A percentile compares a stretch with the other conserved stretches of the same genome.
Evolutionary conservation across 2,113 vertebrate genomes (phyloP).

Genomic region (Bufo bufo): DNA sequence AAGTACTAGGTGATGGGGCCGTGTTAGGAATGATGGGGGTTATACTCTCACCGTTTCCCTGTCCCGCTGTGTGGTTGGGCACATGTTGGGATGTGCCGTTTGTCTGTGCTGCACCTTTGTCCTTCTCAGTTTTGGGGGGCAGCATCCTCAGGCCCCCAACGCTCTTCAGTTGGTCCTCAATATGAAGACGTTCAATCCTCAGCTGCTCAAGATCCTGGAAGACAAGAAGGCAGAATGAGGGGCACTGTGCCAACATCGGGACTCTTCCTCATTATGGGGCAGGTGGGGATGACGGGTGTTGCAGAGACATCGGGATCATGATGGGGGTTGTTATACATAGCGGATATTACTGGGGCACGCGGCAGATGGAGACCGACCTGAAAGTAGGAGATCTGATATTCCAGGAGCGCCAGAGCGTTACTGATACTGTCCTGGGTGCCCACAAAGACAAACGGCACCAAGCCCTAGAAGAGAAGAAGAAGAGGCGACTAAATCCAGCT

Average conservation of each 20-base stretch:
- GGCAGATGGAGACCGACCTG: constrained; percentile 72
- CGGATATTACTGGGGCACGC: too few species aligned
- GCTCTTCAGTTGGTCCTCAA: constrained; percentile 90
- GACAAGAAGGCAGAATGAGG: too few species aligned
- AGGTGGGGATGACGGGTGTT: too few species aligned
- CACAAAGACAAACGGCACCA: constrained; percentile 92
- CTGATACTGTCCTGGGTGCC: constrained; percentile 93
- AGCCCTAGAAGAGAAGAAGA: constrained; percentile 71
- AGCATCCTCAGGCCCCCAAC: constrained; percentile 84
- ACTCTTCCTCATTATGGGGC: too few species aligned
- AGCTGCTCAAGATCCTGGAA: constrained; percentile 88
- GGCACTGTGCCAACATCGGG: too few species aligned
- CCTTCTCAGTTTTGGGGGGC: constrained; percentile 72
- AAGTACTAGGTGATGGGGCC: accelerated
- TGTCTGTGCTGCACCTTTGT: constrained; percentile 78
- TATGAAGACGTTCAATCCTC: constrained; percentile 85
- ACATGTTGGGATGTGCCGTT: constrained; percentile 85
- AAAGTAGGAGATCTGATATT: constrained; percentile 90
- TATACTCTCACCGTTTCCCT: constrained; percentile 76
- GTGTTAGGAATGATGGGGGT: constrained; percentile 68
- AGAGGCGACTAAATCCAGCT: background rate
- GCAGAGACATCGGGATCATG: background rate
- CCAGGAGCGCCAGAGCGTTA: constrained; percentile 88
- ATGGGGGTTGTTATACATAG: background rate
- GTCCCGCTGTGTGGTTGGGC: constrained; percentile 79